Conservation (phyloP, 2,113 vertebrate genomes). For the Epinephelus fuscoguttatus region DNA sequence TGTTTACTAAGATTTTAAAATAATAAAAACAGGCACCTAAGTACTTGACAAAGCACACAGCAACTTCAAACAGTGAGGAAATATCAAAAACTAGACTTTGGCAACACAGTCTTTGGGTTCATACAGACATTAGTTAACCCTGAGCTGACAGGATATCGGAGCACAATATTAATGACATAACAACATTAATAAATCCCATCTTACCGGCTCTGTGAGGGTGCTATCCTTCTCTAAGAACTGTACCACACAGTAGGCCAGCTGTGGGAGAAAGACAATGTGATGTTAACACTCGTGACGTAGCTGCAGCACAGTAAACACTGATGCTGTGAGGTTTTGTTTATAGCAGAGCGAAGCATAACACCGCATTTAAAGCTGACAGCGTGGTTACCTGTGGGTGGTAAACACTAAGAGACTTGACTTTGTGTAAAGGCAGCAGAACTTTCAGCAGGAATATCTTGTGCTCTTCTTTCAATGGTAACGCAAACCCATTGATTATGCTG, state of each 20-base stretch:
- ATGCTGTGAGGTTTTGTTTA: neutral
- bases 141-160: too few species aligned
- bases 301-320: neutral
- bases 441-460: conserved; percentile 99
- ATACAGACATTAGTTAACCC: too few species aligned
- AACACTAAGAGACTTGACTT: conserved; percentile 99
- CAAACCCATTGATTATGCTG: conserved; percentile 99
- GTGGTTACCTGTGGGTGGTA: conserved; percentile 96
- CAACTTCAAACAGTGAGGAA: neutral
- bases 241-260: conserved; percentile 85
- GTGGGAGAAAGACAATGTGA: neutral
- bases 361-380: neutral
- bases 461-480: conserved; percentile 99
- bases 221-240: conserved; percentile 85
- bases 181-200: neutral
- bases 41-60: neutral
- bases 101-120: neutral
- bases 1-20: neutral
- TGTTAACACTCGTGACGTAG: neutral
- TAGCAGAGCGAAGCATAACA: neutral
- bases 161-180: neutral
- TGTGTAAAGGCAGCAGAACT: conserved; percentile 98
- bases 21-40: neutral
- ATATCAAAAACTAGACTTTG: neutral
- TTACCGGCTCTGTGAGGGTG: conserved; percentile 85